These are phyloP conservation scores for Craseonycteris thonglongyai DNA, from an alignment of 2,113 vertebrate species.

Conservation along the genomic window DNA sequence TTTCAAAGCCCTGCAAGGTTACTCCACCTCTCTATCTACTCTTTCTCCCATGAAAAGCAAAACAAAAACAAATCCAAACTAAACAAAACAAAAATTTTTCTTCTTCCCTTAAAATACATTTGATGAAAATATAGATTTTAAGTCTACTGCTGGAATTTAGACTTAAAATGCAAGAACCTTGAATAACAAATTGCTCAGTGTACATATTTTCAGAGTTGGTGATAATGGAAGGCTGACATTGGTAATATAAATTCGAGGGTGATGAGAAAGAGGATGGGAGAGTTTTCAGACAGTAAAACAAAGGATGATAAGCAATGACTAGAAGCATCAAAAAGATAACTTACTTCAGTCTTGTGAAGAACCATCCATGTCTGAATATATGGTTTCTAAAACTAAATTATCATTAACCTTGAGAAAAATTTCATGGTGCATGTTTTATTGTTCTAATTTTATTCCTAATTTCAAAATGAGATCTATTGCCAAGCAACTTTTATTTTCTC, in stretches of 20 bases:
- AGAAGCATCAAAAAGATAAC: not conserved
- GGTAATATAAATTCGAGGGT: not conserved
- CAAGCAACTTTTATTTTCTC: conserved; percentile 54
- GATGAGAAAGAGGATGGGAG: accelerated
- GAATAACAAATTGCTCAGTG: not conserved
- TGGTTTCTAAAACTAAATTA: conserved; percentile 22
- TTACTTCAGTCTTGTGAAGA: not conserved
- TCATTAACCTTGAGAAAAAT: conserved; percentile 62
- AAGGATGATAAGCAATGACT: not conserved
- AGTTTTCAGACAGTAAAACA: not conserved
- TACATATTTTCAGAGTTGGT: accelerated
- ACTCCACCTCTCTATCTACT: not conserved
- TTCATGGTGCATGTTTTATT: conserved; percentile 59
- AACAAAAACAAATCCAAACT: not conserved
- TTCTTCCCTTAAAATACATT: not conserved
- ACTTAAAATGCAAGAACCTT: not conserved
- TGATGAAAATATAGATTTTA: not conserved
- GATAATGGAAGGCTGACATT: not conserved
- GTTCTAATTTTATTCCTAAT: conserved; percentile 61
- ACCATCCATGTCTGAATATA: not conserved
- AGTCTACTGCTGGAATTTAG: not conserved
- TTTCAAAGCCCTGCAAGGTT: not conserved
- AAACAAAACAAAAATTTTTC: not conserved
- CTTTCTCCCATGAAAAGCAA: not conserved
- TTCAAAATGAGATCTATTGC: conserved; percentile 45